Base-by-base conservation (phyloP, 2,113 vertebrate species). In the Cebus imitator region DNA sequence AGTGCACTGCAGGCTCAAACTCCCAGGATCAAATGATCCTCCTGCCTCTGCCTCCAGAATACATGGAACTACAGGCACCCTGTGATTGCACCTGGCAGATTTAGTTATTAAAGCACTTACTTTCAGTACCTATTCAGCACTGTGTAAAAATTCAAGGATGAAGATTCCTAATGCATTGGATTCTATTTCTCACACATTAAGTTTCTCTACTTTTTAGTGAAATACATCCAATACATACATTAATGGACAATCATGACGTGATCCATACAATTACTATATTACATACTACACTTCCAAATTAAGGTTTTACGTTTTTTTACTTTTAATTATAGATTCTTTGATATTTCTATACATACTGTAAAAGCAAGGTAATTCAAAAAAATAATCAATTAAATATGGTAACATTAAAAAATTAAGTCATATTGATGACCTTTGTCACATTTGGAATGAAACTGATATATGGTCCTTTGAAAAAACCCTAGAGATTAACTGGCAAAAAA, bases 301-400 rank as follows among this genome's bases (percentile, higher is more conserved):
- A 52, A 52, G 50, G 50, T 52, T 52, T 52, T 52, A 17, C 50
- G 16, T 52, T 52, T 52, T 52, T 52, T 52, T 52, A 52, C 12
- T 84, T 95, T 48, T 37, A 96, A 75, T 64, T 83, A 91, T 23
- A 70, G 27, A 94, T 64, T 91, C 32, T 87, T 81, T 94, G 18
- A 90, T 88, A 93, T 68, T 73, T 94, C 40, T 61, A 85, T 52
- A 93, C 14, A 94, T 61, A 25, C 52, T 68, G 3, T 83, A 25
- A 94, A 88, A 95, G 52, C 21, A 96, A 75, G 21, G 48, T 70
- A 86, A 66, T n/a, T 96, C 45, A 94, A 94, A 82, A 87, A 87
- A 76, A 7, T 66, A 82, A 35, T 43, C 43, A 43, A 43, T 43
- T 68, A 91, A 91, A 93, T 52, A 90, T 45, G 64, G 72, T 61